Evolutionary conservation across 2,888 invertebrate species (phyloP).

Genomic region (Megaustenia siamemsis): DNA sequence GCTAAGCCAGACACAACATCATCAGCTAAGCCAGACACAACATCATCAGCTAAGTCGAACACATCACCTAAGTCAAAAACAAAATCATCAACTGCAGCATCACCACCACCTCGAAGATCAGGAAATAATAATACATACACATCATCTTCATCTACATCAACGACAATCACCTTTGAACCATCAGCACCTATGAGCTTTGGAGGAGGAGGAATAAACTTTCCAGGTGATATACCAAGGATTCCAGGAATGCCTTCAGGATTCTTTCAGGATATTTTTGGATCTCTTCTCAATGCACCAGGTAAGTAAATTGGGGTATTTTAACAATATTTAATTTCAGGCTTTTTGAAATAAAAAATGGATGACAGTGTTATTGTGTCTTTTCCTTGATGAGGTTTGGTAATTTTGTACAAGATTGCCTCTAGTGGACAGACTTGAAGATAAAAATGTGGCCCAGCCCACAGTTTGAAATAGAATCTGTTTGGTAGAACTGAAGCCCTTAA

Average conservation of each 20-base stretch:
- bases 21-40: not conserved
- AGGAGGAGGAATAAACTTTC: conserved; percentile 53
- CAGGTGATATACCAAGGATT: conserved; percentile 50
- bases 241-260: conserved; percentile 57
- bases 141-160: conserved; percentile 47
- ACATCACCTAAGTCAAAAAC: too few species aligned
- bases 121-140: conserved; percentile 6
- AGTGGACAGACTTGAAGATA: too few species aligned
- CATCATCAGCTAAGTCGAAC: not conserved
- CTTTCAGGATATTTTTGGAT: conserved; percentile 59
- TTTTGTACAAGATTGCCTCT: too few species aligned
- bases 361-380: not conserved
- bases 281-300: conserved; percentile 58
- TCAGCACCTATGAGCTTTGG: conserved; percentile 35
- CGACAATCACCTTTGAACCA: conserved; percentile 51
- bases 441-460: too few species aligned
- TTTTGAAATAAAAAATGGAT: too few species aligned
- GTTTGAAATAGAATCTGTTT: too few species aligned
- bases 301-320: not conserved
- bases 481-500: too few species aligned
- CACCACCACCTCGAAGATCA: conserved; percentile 49
- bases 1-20: conserved; percentile 10
- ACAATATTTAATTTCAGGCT: too few species aligned
- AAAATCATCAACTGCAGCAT: conserved; percentile 3
- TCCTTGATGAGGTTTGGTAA: not conserved